phyloP scores from a whole-genome alignment of 2,797 vertebrate genomes.

The Girardinus metallicus region DNA sequence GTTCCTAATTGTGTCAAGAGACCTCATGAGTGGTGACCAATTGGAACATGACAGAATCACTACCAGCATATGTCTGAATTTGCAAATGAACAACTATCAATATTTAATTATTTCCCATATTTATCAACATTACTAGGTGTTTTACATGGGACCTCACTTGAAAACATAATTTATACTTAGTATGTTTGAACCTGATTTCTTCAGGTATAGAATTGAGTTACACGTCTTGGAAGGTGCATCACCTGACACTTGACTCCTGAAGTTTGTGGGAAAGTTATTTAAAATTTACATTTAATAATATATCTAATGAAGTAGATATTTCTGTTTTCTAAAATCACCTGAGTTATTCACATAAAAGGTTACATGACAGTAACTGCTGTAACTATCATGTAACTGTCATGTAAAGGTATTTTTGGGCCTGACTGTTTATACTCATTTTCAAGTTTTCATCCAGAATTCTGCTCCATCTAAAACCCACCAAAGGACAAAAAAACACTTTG shows the following conservation, averaged over 20 bases:
- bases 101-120: background rate
- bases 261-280: too few relatives aligned
- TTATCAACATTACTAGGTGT: background rate
- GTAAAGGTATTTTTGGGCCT: background rate
- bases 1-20: background rate
- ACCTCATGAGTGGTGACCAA: background rate
- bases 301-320: background rate
- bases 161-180: background rate
- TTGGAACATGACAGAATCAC: background rate
- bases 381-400: background rate
- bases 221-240: background rate
- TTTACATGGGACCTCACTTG: background rate
- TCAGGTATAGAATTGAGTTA: background rate
- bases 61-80: background rate
- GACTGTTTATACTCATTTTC: background rate
- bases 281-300: background rate
- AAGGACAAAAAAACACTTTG: background rate
- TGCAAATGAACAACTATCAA: background rate
- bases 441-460: background rate
- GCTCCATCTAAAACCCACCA: background rate
- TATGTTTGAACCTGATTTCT: background rate
- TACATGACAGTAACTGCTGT: background rate
- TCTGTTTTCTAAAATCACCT: background rate
- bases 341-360: background rate
- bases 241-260: background rate